Evolutionary conservation across 2,888 invertebrate genomes (phyloP).

Genomic region (Aethes cnicana): DNA sequence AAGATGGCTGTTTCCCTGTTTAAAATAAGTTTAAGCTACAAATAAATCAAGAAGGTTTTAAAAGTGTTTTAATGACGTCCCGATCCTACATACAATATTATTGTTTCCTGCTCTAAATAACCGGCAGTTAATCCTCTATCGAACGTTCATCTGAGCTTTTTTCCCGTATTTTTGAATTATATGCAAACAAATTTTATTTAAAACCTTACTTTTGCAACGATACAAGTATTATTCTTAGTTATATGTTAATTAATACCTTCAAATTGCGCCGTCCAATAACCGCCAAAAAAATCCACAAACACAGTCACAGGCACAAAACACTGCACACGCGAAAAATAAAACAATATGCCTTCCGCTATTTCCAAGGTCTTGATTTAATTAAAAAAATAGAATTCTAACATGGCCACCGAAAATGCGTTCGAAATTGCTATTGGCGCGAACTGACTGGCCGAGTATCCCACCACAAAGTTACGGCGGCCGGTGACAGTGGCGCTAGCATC

Average conservation of each 20-base stretch:
- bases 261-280: neutral
- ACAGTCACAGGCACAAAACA: constrained; percentile 28
- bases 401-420: constrained; percentile 31
- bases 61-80: no score
- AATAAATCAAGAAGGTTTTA: no score
- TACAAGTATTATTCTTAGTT: no score
- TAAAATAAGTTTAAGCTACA: no score
- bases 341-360: neutral
- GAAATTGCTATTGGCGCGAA: constrained; percentile 43
- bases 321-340: constrained; percentile 4
- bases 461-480: constrained; percentile 8
- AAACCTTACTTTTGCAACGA: no score
- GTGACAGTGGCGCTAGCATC: constrained; percentile 12
- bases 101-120: no score
- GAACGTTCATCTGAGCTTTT: no score
- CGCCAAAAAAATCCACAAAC: constrained; percentile 5
- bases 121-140: no score
- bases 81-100: no score
- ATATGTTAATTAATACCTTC: constrained; percentile 1
- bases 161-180: no score
- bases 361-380: constrained; percentile 5
- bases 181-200: no score
- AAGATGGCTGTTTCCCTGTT: no score
- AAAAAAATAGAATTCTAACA: constrained; percentile 13
- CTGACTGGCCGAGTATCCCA: constrained; percentile 36